Conservation (phyloP, 2,113 vertebrate species). For the Tragulus kanchil region DNA sequence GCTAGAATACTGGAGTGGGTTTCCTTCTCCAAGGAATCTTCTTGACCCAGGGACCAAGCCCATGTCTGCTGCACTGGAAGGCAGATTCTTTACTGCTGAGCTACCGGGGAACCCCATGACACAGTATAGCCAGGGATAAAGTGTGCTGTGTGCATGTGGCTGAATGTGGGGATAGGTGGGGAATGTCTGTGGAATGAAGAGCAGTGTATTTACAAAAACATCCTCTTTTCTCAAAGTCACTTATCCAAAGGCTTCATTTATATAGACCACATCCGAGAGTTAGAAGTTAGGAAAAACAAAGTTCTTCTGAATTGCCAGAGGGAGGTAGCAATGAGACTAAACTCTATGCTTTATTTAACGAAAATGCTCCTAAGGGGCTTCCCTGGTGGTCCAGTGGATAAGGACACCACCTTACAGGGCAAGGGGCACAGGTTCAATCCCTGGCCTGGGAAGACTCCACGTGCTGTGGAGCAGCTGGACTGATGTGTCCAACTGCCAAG, state of each 20-base stretch:
- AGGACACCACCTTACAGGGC: no score
- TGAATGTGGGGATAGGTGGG: not conserved
- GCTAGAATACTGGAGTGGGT: not conserved
- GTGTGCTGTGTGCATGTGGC: not conserved
- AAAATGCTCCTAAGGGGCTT: not conserved
- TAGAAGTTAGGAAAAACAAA: not conserved
- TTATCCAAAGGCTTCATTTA: not conserved
- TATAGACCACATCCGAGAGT: not conserved
- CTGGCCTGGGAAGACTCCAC: no score
- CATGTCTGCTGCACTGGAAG: not conserved
- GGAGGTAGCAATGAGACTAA: not conserved
- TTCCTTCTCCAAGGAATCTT: not conserved
- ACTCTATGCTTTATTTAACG: not conserved
- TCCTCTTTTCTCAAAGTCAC: not conserved
- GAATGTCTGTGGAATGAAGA: not conserved
- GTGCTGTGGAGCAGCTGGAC: no score
- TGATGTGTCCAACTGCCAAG: no score
- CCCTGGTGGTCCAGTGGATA: no score
- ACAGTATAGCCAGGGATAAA: not conserved
- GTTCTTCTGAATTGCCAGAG: not conserved
- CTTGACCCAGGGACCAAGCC: not conserved
- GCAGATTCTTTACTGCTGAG: not conserved
- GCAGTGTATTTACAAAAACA: not conserved
- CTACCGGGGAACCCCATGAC: not conserved
- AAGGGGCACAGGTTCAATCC: no score